A percentile compares a stretch with the other conserved stretches of the same genome.
Evolutionary conservation across 2,797 vertebrate genomes (phyloP).

Genomic region (Crax fasciolata): DNA sequence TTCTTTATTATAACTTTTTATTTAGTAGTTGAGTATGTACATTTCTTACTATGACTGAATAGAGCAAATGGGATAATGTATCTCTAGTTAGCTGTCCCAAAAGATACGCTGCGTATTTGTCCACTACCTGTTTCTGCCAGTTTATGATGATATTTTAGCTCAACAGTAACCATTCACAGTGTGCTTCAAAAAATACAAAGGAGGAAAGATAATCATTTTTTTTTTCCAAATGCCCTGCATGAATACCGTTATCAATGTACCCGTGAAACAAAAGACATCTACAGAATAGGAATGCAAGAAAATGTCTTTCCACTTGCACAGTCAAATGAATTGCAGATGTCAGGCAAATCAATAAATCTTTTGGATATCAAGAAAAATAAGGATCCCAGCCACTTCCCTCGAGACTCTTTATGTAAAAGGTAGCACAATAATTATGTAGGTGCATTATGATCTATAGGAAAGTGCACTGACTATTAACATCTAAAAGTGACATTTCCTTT

Average conservation of each 20-base stretch:
- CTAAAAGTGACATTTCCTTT: slow-evolving; percentile 53
- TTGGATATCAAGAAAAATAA: slow-evolving; percentile 1
- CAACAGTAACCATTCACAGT: not conserved
- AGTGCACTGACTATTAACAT: slow-evolving; percentile 1
- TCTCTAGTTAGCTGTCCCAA: not conserved
- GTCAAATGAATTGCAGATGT: slow-evolving; percentile 53
- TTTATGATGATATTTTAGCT: not conserved
- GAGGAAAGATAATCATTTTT: not conserved
- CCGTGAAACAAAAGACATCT: slow-evolving; percentile 48
- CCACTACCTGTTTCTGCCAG: not conserved
- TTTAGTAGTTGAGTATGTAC: not conserved
- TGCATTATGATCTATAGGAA: slow-evolving; percentile 58
- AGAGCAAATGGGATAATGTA: not conserved
- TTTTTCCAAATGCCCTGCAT: not conserved
- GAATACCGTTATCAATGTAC: not conserved
- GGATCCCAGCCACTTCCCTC: slow-evolving; percentile 24
- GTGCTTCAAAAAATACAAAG: not conserved
- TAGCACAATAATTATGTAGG: slow-evolving; percentile 65
- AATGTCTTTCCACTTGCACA: slow-evolving; percentile 15
- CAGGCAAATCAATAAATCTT: slow-evolving; percentile 63
- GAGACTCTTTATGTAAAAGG: slow-evolving; percentile 53
- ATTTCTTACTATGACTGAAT: not conserved
- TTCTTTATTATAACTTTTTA: not conserved
- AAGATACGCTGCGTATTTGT: not conserved
- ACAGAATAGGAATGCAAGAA: not conserved